Base-by-base conservation (phyloP, 2,888 invertebrate genomes). In the Drosophila paramelanica region DNA sequence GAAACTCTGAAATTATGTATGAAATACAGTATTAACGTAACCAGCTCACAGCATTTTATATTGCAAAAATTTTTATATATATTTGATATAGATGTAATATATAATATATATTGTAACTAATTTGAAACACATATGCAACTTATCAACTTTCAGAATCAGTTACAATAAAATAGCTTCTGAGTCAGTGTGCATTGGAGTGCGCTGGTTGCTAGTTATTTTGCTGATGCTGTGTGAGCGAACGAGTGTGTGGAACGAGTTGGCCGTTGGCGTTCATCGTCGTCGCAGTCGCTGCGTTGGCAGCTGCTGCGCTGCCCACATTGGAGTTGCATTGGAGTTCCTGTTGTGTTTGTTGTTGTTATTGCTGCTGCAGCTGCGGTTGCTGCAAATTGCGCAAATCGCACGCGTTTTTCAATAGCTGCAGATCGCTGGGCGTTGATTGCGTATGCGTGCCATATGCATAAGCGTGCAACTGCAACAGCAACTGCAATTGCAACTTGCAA, bases 211-310 rank as follows among this genome's bases (percentile, higher is more conserved):
- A 57, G 14, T 65, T 49, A 36, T 61, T 45, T 55, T 60, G 27
- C 46, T 70, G 79, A 68, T 77, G 77, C 67, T 56, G 60, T 55
- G 41, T 45, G 43, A 45, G 67, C 47, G 59, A 43, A 36, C 27
- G 27, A 23, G 51, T 55, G 60, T 75, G 78, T 75, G 84, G 81
- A 84, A 81, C 81, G 79, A 81, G 85, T 87, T 81, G 69, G 39
- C 33, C 47, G 67, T 71, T 62, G 73, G 61, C 50, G 75, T 72
- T 43, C 53, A 39, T 46, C 38, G 59, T 25, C 33, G 43, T 67
- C 59, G 49, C 25, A 41, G 70, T 73, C 61, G 56, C 65, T 79
- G 81, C 81, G 81, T 81, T 73, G 82, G 69, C 73, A 73, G 80
- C 57, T 17, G 39, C 67, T 67, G 57, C 67, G 41, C 47, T 69